Evolutionary conservation across 2,888 invertebrate genomes (phyloP).

Genomic region (Rhimphoctona megacephalus): DNA sequence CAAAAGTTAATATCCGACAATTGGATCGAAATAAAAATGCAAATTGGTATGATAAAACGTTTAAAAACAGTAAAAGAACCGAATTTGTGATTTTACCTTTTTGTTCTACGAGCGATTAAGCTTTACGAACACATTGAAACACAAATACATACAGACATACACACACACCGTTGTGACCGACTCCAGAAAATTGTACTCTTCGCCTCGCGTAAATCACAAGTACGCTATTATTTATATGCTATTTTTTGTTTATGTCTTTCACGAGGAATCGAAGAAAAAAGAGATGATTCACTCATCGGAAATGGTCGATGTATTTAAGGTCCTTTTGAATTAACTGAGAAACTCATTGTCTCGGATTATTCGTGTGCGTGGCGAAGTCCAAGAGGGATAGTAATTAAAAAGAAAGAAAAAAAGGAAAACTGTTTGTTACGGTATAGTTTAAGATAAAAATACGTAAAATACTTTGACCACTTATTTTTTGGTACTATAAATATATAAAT

Average conservation of each 20-base stretch:
- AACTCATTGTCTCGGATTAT: constrained; percentile 13
- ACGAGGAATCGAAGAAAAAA: background rate
- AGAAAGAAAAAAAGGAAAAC: background rate
- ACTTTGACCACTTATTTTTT: constrained; percentile 70
- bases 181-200: constrained; percentile 36
- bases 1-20: constrained; percentile 78
- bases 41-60: constrained; percentile 28
- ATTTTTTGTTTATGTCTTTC: constrained; percentile 32
- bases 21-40: constrained; percentile 58
- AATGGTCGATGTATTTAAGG: background rate
- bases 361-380: constrained; percentile 8
- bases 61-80: constrained; percentile 20
- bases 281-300: background rate
- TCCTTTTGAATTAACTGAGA: background rate
- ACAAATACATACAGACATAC: background rate
- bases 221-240: constrained; percentile 63
- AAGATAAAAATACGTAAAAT: constrained; percentile 67
- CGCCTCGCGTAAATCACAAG: constrained; percentile 51
- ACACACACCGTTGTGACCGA: background rate
- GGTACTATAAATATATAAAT: constrained; percentile 66
- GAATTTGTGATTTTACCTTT: constrained; percentile 47
- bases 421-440: constrained; percentile 57
- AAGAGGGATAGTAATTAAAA: constrained; percentile 45
- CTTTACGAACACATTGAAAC: background rate
- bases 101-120: constrained; percentile 19